Evolutionary conservation across 2,888 invertebrate genomes (phyloP).

Genomic region (Chrysotoxum bicinctum): DNA sequence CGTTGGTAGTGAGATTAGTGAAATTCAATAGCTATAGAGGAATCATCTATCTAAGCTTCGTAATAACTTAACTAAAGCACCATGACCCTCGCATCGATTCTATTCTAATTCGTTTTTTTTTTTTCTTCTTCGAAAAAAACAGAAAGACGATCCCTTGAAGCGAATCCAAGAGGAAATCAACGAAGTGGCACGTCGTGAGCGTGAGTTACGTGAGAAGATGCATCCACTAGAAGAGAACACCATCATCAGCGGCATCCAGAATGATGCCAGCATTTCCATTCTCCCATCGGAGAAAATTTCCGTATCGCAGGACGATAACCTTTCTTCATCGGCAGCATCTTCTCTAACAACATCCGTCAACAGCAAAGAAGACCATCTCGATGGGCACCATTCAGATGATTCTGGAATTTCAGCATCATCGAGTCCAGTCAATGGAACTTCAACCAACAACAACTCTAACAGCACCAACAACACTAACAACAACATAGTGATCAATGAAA

Average conservation of each 20-base stretch:
- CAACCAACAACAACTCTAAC: slow-evolving; percentile 74
- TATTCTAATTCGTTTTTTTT: slow-evolving; percentile 19
- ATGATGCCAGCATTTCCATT: slow-evolving; percentile 44
- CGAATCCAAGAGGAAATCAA: slow-evolving; percentile 95
- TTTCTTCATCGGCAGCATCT: slow-evolving; percentile 74
- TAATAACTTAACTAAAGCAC: neutral
- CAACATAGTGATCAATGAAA: slow-evolving; percentile 64
- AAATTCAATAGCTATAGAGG: slow-evolving; percentile 22
- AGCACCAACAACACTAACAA: neutral
- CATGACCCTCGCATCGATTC: slow-evolving; percentile 26
- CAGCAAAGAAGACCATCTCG: slow-evolving; percentile 78
- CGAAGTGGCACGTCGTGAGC: slow-evolving; percentile 92
- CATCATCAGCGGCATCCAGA: slow-evolving; percentile 72
- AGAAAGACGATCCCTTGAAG: slow-evolving; percentile 88
- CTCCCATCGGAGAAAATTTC: slow-evolving; percentile 54
- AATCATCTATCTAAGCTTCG: neutral
- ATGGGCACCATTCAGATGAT: slow-evolving; percentile 80
- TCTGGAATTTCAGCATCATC: slow-evolving; percentile 81
- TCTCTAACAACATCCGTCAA: slow-evolving; percentile 79
- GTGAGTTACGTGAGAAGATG: slow-evolving; percentile 86
- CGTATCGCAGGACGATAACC: slow-evolving; percentile 75
- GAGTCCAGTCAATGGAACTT: slow-evolving; percentile 77
- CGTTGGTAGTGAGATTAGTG: slow-evolving; percentile 20
- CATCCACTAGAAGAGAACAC: slow-evolving; percentile 76
- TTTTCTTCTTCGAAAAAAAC: slow-evolving; percentile 76